A percentile compares a stretch with the other conserved stretches of the same genome.
Conservation (phyloP, 2,888 invertebrate species). For the Heliconius erato region DNA sequence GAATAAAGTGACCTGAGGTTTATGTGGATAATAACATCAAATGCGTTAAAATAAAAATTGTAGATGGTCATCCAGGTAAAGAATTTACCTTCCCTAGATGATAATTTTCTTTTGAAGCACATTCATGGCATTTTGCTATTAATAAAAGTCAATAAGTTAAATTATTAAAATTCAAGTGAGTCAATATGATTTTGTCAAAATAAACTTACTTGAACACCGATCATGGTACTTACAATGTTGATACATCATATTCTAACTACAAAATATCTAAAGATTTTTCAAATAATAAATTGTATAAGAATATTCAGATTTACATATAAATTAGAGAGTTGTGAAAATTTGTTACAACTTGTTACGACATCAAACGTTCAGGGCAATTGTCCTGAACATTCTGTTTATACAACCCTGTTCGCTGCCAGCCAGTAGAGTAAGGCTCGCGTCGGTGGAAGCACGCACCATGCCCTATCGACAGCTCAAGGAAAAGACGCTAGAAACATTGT, state of each 20-base stretch:
- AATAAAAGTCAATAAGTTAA: too few relatives aligned
- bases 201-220: not conserved
- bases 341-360: slow-evolving; percentile 4
- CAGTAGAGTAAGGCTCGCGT: slow-evolving; percentile 45
- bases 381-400: slow-evolving; percentile 28
- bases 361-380: slow-evolving; percentile 31
- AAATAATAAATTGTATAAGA: not conserved
- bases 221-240: not conserved
- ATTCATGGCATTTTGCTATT: too few relatives aligned
- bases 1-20: too few relatives aligned
- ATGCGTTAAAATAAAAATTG: too few relatives aligned
- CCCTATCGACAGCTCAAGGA: slow-evolving; percentile 76
- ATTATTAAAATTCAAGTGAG: not conserved
- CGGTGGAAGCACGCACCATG: slow-evolving; percentile 57
- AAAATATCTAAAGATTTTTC: not conserved
- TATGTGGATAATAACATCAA: too few relatives aligned
- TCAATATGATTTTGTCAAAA: not conserved
- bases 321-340: slow-evolving; percentile 20
- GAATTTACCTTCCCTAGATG: too few relatives aligned
- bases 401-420: slow-evolving; percentile 31
- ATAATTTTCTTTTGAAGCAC: too few relatives aligned
- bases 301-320: not conserved
- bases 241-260: not conserved
- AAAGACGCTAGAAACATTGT: slow-evolving; percentile 88
- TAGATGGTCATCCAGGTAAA: too few relatives aligned